Base-by-base conservation (phyloP, 2,797 vertebrate genomes). In the Dromococcyx pavoninus region DNA sequence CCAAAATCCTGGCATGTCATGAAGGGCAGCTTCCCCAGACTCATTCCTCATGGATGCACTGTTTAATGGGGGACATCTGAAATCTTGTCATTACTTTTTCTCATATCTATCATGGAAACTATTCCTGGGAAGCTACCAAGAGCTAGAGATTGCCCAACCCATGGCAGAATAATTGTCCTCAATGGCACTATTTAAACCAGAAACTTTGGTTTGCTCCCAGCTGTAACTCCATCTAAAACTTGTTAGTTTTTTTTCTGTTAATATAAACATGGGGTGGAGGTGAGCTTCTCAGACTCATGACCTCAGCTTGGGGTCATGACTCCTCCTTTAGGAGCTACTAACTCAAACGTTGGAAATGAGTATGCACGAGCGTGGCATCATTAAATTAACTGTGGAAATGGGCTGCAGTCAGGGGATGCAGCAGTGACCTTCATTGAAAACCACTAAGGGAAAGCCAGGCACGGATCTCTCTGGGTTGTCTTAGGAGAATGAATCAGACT, bases 401-500 rank as follows among this genome's bases (percentile, higher is more conserved):
- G 48, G 33, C 89, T 90, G 56, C 74, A 14, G 39, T 5, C 10
- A 8, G 8, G n/a, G 25, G 71, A 93, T 57, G 39, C 0, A 0
- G 62, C 43, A 75, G 64, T 58, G 64, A 61, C 88, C 56, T 76
- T 86, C 53, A 50, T 3, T 86, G 64, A 74, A 88, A 91, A 67
- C 76, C 74, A 88, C 85, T 57, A 57, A n/a, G 89, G 79, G 60
- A 89, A 89, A 94, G 28, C 73, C 58, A 84, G 70, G 79, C 60
- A 33, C 7, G 3, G 48, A 91, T 67, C 32, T 66, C 17, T 93
- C 32, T 0, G 1, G 53, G 30, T 32, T 85, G 33, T 46, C 74
- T 86, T 81, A 58, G 58, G 25, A 88, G 80, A 82, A 85, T 79
- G 67, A 91, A 88, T 90, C 83, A 88, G 81, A 85, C 67, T 48